These are phyloP conservation scores for Nasua narica DNA, from an alignment of 2,797 vertebrate species.

Conservation along the genomic window DNA sequence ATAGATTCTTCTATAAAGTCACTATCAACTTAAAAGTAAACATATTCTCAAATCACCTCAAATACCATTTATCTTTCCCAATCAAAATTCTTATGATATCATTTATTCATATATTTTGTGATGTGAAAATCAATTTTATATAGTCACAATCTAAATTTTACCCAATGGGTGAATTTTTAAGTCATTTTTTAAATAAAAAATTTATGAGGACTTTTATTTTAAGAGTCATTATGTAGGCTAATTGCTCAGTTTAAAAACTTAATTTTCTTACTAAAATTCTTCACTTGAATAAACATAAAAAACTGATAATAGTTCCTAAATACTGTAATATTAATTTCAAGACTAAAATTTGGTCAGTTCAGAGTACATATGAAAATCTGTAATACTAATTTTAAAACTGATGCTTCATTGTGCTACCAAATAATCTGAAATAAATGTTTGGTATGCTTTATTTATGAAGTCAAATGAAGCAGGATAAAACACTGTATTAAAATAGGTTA, in stretches of 20 bases:
- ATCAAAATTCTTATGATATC: background rate
- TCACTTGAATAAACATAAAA: constrained; percentile 30
- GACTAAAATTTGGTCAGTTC: constrained; percentile 31
- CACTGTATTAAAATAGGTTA: background rate
- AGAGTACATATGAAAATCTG: background rate
- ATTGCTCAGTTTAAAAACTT: background rate
- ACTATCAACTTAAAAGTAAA: background rate
- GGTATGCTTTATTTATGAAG: constrained; percentile 22
- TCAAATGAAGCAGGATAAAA: background rate
- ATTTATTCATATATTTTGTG: constrained; percentile 23
- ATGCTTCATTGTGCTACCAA: constrained; percentile 11
- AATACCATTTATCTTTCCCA: constrained; percentile 29
- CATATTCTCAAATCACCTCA: background rate
- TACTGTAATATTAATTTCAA: constrained; percentile 14
- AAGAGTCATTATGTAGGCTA: background rate
- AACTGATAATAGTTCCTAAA: background rate
- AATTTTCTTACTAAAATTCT: constrained; percentile 13
- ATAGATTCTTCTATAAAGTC: constrained; percentile 13
- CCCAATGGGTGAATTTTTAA: background rate
- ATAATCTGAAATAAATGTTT: background rate
- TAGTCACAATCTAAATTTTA: constrained; percentile 36
- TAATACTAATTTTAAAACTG: constrained; percentile 19
- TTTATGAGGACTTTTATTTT: background rate
- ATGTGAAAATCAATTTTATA: background rate
- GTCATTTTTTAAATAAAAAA: background rate